These are phyloP conservation scores for Leucosticte australis DNA, from an alignment of 2,113 vertebrate genomes.

Conservation along the genomic window DNA sequence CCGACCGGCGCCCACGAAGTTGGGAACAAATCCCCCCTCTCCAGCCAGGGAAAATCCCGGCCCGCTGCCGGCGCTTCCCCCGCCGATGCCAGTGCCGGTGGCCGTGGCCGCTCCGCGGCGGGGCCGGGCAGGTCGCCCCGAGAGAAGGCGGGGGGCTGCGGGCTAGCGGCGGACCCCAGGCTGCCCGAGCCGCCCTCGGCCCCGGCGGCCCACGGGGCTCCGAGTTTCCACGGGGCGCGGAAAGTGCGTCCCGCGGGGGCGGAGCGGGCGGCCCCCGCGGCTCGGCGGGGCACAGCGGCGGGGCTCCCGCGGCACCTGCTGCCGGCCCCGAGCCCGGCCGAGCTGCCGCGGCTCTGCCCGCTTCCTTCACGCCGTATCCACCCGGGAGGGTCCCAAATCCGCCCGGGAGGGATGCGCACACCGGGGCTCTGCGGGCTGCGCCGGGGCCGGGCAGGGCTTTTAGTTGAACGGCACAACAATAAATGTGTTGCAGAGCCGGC, in stretches of 20 bases:
- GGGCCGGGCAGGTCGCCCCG: neutral
- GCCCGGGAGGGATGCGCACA: conserved; percentile 51
- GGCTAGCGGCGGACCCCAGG: neutral
- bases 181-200: neutral
- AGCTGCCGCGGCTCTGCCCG: neutral
- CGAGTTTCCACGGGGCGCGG: conserved; percentile 27
- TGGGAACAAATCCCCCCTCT: conserved; percentile 2
- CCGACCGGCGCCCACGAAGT: conserved; percentile 2
- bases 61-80: neutral
- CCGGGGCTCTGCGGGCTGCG: conserved; percentile 76
- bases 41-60: neutral
- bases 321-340: neutral
- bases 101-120: neutral
- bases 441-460: conserved; percentile 79
- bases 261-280: neutral
- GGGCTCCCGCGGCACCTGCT: conserved; percentile 34
- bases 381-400: conserved; percentile 51
- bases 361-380: conserved; percentile 38
- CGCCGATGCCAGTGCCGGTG: neutral
- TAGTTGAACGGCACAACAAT: conserved; percentile 87
- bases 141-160: neutral
- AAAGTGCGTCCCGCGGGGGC: neutral
- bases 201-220: neutral
- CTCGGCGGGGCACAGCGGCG: neutral
- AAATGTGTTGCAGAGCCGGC: conserved; percentile 83